phyloP scores from a whole-genome alignment of 2,113 vertebrate species.

The Pungitius pungitius region DNA sequence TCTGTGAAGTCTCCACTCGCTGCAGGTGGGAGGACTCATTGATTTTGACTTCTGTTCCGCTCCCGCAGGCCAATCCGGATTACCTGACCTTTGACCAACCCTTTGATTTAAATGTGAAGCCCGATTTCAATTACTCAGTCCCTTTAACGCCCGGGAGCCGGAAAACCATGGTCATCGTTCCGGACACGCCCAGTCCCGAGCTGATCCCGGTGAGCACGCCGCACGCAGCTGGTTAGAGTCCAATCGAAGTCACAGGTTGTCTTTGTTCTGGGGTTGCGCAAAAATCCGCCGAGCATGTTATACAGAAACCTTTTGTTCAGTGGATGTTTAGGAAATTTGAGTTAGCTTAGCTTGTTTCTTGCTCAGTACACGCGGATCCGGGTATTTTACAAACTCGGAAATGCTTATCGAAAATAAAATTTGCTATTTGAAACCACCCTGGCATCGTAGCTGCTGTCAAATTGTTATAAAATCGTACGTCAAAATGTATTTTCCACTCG shows the following conservation, averaged over 20 bases:
- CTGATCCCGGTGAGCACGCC: not conserved
- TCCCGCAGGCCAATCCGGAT: constrained; percentile 46
- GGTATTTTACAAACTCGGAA: too few relatives aligned
- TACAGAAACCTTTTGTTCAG: too few relatives aligned
- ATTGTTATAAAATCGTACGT: too few relatives aligned
- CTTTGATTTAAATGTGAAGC: not conserved
- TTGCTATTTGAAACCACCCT: too few relatives aligned
- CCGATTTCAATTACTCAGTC: fast-evolving
- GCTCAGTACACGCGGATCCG: too few relatives aligned
- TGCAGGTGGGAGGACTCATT: not conserved
- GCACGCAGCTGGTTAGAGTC: not conserved
- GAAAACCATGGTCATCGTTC: constrained; percentile 21
- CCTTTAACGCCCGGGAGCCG: not conserved
- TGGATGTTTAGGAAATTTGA: too few relatives aligned
- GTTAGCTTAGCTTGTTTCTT: too few relatives aligned
- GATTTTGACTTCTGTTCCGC: not conserved
- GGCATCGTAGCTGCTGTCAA: too few relatives aligned
- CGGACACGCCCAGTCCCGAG: fast-evolving
- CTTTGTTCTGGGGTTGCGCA: not conserved
- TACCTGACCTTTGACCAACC: constrained; percentile 44
- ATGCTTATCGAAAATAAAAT: too few relatives aligned
- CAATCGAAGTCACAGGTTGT: not conserved
- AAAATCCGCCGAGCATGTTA: too few relatives aligned
- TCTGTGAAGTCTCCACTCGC: not conserved
- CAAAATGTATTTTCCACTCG: not conserved